Evolutionary conservation across 2,797 vertebrate genomes (phyloP).

Genomic region (Anabacerthia variegaticeps): DNA sequence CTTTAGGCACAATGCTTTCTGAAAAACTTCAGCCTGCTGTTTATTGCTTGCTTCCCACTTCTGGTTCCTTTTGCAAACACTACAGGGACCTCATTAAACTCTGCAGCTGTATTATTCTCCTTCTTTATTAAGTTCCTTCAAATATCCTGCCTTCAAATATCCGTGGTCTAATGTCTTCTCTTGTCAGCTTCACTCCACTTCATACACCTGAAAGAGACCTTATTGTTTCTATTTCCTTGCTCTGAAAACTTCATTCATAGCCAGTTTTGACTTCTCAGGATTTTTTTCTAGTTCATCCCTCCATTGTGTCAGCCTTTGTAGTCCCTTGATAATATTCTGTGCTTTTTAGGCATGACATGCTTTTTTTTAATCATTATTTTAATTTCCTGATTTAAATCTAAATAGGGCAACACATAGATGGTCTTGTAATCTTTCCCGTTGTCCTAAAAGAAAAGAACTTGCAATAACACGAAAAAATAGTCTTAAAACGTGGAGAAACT

Average conservation of each 20-base stretch:
- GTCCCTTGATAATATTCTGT: not conserved
- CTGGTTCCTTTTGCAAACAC: constrained; percentile 17
- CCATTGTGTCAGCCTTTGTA: not conserved
- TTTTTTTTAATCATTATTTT: constrained; percentile 26
- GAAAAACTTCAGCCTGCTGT: not conserved
- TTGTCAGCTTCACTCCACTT: constrained; percentile 35
- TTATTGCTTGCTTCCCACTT: constrained; percentile 31
- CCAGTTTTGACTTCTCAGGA: not conserved
- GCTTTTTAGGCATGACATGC: not conserved
- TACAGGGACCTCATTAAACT: constrained; percentile 59
- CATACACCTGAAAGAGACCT: constrained; percentile 25
- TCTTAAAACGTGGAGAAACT: not conserved
- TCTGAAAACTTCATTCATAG: constrained; percentile 35
- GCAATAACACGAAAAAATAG: not conserved
- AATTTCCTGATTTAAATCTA: constrained; percentile 33
- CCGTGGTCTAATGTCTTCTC: not conserved
- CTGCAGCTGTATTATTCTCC: not conserved
- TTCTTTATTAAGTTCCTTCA: constrained; percentile 55
- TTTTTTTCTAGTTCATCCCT: not conserved
- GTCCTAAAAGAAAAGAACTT: not conserved
- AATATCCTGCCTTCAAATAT: not conserved
- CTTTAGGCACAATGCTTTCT: constrained; percentile 35
- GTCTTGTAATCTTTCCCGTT: not conserved
- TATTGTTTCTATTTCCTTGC: constrained; percentile 22
- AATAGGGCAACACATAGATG: not conserved